Evolutionary conservation across 2,113 vertebrate genomes (phyloP).

Genomic region (Stictonetta naevosa): DNA sequence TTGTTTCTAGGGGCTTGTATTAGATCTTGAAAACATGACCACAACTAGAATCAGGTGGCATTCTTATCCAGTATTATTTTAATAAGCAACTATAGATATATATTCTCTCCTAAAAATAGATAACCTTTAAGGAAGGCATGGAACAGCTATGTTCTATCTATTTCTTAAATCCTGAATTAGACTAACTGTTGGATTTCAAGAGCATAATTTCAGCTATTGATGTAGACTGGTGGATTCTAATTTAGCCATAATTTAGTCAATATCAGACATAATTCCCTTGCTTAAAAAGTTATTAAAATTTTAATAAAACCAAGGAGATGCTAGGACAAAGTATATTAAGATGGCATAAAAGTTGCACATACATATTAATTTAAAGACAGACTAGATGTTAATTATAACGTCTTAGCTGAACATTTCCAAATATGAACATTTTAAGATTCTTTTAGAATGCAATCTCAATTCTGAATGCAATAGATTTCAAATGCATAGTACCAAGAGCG

Average conservation of each 20-base stretch:
- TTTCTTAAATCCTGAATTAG: background rate
- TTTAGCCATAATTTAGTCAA: background rate
- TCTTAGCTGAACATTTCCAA: background rate
- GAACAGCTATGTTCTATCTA: background rate
- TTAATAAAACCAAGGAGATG: slow-evolving; percentile 35
- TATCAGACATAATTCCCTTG: slow-evolving; percentile 2
- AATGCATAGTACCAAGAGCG: background rate
- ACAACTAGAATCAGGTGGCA: background rate
- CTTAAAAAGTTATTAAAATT: slow-evolving; percentile 28
- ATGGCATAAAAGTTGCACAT: background rate
- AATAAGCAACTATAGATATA: background rate
- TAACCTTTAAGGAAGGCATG: background rate
- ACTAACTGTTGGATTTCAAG: background rate
- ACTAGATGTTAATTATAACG: background rate
- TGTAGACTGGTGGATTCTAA: background rate
- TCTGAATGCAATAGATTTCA: background rate
- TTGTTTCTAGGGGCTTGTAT: background rate
- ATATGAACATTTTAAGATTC: background rate
- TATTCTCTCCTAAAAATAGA: background rate
- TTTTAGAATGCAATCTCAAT: background rate
- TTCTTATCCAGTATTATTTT: background rate
- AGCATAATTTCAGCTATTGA: background rate
- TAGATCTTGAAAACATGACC: background rate
- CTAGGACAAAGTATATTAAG: background rate
- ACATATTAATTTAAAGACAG: background rate